Evolutionary conservation across 2,113 vertebrate species (phyloP).

Genomic region (Amphiprion percula): DNA sequence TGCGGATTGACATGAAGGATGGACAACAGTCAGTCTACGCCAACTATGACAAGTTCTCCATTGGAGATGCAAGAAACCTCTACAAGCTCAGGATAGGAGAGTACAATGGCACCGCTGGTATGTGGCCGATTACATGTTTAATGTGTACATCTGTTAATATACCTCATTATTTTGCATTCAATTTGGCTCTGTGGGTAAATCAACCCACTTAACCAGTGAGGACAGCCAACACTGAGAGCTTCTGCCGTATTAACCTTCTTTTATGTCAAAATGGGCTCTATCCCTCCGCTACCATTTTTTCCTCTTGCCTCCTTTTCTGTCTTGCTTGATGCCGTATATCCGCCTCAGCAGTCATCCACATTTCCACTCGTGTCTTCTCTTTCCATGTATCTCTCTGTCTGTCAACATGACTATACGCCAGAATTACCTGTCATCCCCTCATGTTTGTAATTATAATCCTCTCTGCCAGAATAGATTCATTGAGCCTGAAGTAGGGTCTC

Average conservation of each 20-base stretch:
- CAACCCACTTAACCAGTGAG: neutral
- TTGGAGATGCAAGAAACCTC: slow-evolving; percentile 90
- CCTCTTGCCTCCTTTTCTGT: slow-evolving; percentile 7
- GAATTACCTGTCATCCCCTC: slow-evolving; percentile 62
- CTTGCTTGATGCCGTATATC: slow-evolving; percentile 30
- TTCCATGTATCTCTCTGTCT: slow-evolving; percentile 41
- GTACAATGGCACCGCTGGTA: slow-evolving; percentile 97
- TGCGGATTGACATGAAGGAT: slow-evolving; percentile 95
- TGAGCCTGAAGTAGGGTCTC: slow-evolving; percentile 7
- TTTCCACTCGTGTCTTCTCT: slow-evolving; percentile 26
- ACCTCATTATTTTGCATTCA: neutral
- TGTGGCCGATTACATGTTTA: neutral
- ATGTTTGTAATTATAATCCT: slow-evolving; percentile 63
- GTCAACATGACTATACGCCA: slow-evolving; percentile 70
- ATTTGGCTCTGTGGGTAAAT: neutral
- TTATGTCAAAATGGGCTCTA: slow-evolving; percentile 6
- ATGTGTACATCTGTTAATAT: neutral
- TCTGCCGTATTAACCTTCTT: slow-evolving; percentile 1
- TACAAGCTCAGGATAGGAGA: slow-evolving; percentile 95
- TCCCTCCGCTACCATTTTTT: slow-evolving; percentile 26
- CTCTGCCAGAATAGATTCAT: slow-evolving; percentile 51
- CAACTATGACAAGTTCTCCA: slow-evolving; percentile 93
- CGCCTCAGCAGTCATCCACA: slow-evolving; percentile 32
- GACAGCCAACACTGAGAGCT: neutral
- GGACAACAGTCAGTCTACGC: slow-evolving; percentile 92